Evolutionary conservation across 2,888 invertebrate genomes (phyloP).

Genomic region (Netelia fuscicornis): DNA sequence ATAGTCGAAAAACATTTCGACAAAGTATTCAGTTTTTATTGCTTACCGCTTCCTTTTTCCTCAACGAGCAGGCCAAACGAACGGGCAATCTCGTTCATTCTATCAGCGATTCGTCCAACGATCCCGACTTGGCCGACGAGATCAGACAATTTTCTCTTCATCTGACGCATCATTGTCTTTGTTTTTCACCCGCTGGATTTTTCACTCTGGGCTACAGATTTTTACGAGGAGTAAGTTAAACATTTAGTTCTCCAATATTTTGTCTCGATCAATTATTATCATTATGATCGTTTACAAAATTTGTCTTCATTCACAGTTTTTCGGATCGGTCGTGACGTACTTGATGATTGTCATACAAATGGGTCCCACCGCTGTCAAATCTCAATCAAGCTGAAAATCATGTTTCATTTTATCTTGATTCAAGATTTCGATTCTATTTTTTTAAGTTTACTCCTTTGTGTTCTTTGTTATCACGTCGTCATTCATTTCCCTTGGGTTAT

Average conservation of each 20-base stretch:
- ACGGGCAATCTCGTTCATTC: slow-evolving; percentile 53
- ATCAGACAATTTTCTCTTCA: slow-evolving; percentile 64
- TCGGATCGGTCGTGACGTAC: slow-evolving; percentile 32
- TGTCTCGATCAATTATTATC: background rate
- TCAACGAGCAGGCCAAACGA: slow-evolving; percentile 39
- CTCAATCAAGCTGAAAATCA: background rate
- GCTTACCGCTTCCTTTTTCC: no score
- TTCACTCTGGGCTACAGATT: slow-evolving; percentile 59
- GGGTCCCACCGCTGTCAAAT: slow-evolving; percentile 4
- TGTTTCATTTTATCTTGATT: background rate
- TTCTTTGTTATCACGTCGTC: no score
- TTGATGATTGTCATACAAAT: slow-evolving; percentile 60
- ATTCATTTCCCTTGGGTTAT: no score
- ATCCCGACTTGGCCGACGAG: slow-evolving; percentile 46
- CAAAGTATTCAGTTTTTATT: no score
- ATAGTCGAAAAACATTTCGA: background rate
- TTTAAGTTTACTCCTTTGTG: no score
- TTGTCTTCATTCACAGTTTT: background rate
- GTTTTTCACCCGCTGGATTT: slow-evolving; percentile 63
- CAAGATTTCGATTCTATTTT: no score
- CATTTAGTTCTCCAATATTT: background rate
- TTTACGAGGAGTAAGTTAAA: slow-evolving; percentile 53
- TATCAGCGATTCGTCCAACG: slow-evolving; percentile 7
- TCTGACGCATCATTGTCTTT: slow-evolving; percentile 64
- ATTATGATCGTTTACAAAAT: background rate